A percentile compares a stretch with the other conserved stretches of the same genome.
Evolutionary conservation across 2,797 vertebrate species (phyloP).

Genomic region (Brotula barbata): DNA sequence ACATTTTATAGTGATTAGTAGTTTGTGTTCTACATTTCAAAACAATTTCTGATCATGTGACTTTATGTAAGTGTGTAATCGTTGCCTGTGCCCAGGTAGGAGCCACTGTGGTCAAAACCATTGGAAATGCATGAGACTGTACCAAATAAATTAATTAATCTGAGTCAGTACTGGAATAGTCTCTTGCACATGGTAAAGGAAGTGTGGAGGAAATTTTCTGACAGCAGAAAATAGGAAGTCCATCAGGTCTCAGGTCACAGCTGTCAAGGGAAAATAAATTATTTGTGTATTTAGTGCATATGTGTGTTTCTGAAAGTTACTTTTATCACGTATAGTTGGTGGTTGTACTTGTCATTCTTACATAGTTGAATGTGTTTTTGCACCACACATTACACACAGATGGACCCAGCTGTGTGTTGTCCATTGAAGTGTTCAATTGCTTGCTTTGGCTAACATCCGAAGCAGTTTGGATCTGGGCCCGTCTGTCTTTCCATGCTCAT

Average conservation of each 20-base stretch:
- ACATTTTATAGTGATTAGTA: too few relatives aligned
- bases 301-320: too few relatives aligned
- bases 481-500: constrained; percentile 19
- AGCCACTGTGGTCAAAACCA: constrained; percentile 12
- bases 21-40: background rate
- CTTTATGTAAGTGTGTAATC: background rate
- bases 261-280: too few relatives aligned
- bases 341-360: too few relatives aligned
- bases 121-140: constrained; percentile 18
- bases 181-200: constrained; percentile 50
- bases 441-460: constrained; percentile 47
- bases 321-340: too few relatives aligned
- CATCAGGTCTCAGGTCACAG: constrained; percentile 40
- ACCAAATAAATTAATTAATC: constrained; percentile 42
- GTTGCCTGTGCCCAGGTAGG: constrained; percentile 7
- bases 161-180: constrained; percentile 33
- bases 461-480: constrained; percentile 23
- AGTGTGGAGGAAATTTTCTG: constrained; percentile 58
- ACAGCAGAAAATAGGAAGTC: constrained; percentile 45
- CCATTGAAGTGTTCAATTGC: constrained; percentile 20
- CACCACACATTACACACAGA: constrained; percentile 2
- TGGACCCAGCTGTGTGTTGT: constrained; percentile 32
- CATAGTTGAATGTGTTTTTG: too few relatives aligned
- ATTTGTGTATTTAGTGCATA: too few relatives aligned
- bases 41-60: constrained; percentile 1